Base-by-base conservation (phyloP, 2,888 invertebrate genomes). In the Octonoba sinensis region DNA sequence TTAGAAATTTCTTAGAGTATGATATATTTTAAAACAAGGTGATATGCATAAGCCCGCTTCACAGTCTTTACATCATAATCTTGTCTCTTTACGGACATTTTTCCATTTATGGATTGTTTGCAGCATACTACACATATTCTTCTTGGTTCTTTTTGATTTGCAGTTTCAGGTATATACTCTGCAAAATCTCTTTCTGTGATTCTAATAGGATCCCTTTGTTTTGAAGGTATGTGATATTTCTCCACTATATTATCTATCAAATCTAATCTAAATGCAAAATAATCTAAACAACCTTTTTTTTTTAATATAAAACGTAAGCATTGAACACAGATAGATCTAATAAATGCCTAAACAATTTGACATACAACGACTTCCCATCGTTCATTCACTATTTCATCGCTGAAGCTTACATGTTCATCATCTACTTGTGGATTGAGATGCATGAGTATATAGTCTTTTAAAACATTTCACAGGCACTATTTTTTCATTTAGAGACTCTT, bases 91-190 rank as follows among this genome's bases (percentile, higher is more conserved):
- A 20, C 8, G 4, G 59, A 20, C 15, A 8, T 59, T 59, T 59
- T 59, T 59, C 15, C 59, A 59, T 59, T 18, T 59, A 59, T 24
- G 20, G 59, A 59, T 59, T 59, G 20, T 59, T 24, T 59, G 22
- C 59, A 59, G 59, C 59, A 59, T 20, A 59, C 59, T 59, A 24
- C 59, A 59, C 59, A 59, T 59, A 20, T 59, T 59, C 59, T 22
- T 47, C 49, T 47, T 59, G 59, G 59, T 59, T 59, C 59, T 59
- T 59, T 24, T 59, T 59, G 59, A 59, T 59, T 59, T 59, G 59
- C 59, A 59, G 59, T 59, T 59, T 59, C 22, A 20, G 59, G 22
- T 59, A 59, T 59, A 59, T 59, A 59, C 15, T 60, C 60, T 60
- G 27, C 27, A 60, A 60, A 60, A 60, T 60, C 24, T 3, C 60